Evolutionary conservation across 2,888 invertebrate genomes (phyloP), one percentile per base, ranked within the genome.

Genomic region (Lycophotia porphyrea): DNA sequence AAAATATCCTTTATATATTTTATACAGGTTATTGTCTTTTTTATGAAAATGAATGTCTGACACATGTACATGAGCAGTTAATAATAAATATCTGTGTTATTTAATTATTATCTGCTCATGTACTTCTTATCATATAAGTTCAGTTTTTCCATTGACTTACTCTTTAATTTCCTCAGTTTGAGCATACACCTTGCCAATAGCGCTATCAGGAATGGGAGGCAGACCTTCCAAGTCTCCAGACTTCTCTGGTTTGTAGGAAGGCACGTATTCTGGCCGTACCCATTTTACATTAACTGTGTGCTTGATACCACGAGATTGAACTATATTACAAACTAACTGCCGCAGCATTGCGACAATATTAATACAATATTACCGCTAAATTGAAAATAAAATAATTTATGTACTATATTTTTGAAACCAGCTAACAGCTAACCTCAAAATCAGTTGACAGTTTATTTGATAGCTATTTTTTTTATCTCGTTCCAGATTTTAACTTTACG

Each of bases 271-370:
- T 0, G 98, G 98, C 44, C 97, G 96, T 11, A 97, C 96, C 98
- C 98, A 98, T 96, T 98, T 98, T 65, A 98, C 97, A 93, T 98
- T 97, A 52, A 98, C 94, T 88, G 97, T 97, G 47, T 97, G 97
- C 92, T 98, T 98, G 86, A 98, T 92, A n/a, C 95, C 95, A 55
- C 96, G 94, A 42, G 88, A 88, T 96, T 82, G 97, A 89, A 94
- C 94, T 91, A 92, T 86, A 84, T 90, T 96, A 81, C 77, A 90
- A 4, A 91, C 87, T 76, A 95, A 74, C 67, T 92, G 92, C 61
- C 95, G 93, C 81, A 96, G 87, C 96, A 96, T 96, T 84, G 72
- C 84, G 78, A 80, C 72, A 65, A 24, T 68, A 31, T 58, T 71
- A 5, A 21, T 68, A 18, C 1, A 58, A 2, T 44, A 34, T 49